Percentiles rank a stretch among this genome's conserved stretches.
Evolutionary conservation across 2,113 vertebrate species (phyloP).

Genomic region (Daubentonia madagascariensis): DNA sequence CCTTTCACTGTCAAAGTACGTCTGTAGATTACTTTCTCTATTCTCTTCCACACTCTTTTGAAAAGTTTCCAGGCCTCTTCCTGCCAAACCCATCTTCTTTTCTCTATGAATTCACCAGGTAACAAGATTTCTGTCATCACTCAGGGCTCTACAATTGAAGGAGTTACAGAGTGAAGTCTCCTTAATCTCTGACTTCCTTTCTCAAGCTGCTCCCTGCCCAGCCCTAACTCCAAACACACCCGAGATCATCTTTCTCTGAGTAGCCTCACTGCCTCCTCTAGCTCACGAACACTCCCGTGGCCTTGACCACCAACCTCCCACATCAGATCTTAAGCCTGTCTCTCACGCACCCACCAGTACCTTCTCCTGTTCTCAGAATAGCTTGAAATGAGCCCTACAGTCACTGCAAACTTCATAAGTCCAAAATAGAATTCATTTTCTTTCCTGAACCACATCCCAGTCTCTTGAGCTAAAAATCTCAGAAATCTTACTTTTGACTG

Average conservation of each 20-base stretch:
- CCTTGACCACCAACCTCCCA: background rate
- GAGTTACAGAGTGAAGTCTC: background rate
- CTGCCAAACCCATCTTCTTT: background rate
- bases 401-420: background rate
- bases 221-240: background rate
- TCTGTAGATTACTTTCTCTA: too few relatives aligned
- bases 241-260: background rate
- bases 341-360: background rate
- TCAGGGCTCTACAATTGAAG: background rate
- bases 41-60: background rate
- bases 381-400: background rate
- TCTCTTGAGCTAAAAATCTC: background rate
- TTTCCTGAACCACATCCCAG: background rate
- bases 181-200: background rate
- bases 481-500: background rate
- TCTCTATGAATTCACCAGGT: background rate
- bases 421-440: background rate
- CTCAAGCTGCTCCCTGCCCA: too few relatives aligned
- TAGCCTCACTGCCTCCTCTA: rapidly evolving
- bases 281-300: background rate
- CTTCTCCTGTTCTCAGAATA: background rate
- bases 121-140: too few relatives aligned
- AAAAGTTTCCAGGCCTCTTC: background rate
- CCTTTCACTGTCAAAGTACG: background rate
- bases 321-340: background rate